phyloP scores from a whole-genome alignment of 2,888 invertebrate species.

The Cephus spinipes region DNA sequence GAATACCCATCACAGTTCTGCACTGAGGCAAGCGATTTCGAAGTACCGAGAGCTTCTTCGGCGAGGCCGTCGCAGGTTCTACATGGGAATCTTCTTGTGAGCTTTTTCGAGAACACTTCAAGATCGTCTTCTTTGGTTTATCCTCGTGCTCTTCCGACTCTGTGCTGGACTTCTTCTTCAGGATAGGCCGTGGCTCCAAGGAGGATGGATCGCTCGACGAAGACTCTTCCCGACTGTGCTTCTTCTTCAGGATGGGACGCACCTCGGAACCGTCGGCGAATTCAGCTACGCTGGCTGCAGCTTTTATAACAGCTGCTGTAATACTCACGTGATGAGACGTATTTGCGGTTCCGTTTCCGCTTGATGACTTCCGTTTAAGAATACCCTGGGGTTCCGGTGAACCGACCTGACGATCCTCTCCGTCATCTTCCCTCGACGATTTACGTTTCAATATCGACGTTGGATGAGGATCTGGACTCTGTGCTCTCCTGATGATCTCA shows the following conservation, averaged over 20 bases:
- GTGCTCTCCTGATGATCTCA: conserved; percentile 73
- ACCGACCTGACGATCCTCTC: conserved; percentile 72
- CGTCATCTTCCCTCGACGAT: conserved; percentile 73
- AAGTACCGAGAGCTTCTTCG: conserved; percentile 71
- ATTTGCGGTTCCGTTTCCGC: conserved; percentile 69
- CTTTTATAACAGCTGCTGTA: conserved; percentile 75
- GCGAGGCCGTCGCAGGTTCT: conserved; percentile 70
- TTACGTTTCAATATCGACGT: conserved; percentile 78
- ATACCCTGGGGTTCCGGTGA: conserved; percentile 83
- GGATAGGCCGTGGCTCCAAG: conserved; percentile 74
- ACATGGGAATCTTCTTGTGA: conserved; percentile 74
- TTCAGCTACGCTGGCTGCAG: conserved; percentile 74
- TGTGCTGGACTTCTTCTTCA: conserved; percentile 87
- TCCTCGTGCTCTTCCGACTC: conserved; percentile 81
- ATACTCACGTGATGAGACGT: conserved; percentile 77
- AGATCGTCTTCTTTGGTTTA: conserved; percentile 79
- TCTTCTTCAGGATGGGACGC: conserved; percentile 86
- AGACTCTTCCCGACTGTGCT: conserved; percentile 78
- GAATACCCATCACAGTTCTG: conserved; percentile 55
- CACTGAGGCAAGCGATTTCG: conserved; percentile 71
- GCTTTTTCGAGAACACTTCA: conserved; percentile 79
- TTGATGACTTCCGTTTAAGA: conserved; percentile 79
- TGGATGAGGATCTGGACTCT: conserved; percentile 75
- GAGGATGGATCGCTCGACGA: conserved; percentile 54
- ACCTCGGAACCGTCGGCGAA: conserved; percentile 73